phyloP scores from a whole-genome alignment of 2,797 vertebrate genomes.

The Hemitrygon akajei region DNA sequence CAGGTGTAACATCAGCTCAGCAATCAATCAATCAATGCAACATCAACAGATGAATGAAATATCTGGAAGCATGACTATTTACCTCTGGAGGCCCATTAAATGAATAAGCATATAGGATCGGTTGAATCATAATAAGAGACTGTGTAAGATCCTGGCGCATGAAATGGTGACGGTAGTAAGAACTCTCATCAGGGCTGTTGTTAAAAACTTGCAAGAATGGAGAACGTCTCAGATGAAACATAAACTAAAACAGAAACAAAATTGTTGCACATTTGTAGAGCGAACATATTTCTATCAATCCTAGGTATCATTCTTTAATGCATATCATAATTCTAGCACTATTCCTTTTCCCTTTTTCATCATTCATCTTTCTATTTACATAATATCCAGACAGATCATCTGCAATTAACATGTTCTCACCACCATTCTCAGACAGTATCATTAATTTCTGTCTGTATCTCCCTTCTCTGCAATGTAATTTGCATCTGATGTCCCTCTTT shows the following conservation, averaged over 20 bases:
- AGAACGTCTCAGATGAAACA: slow-evolving; percentile 96
- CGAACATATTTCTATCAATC: neutral
- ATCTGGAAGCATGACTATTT: slow-evolving; percentile 38
- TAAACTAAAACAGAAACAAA: slow-evolving; percentile 69
- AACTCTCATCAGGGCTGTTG: slow-evolving; percentile 95
- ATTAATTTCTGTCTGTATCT: too few relatives aligned
- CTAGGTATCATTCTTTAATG: neutral
- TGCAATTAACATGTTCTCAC: too few relatives aligned
- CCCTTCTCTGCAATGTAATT: too few relatives aligned
- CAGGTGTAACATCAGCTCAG: neutral
- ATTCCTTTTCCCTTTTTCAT: too few relatives aligned
- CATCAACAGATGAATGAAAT: neutral
- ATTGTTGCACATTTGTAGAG: neutral
- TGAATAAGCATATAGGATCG: slow-evolving; percentile 89
- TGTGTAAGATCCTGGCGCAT: slow-evolving; percentile 94
- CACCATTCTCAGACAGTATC: too few relatives aligned
- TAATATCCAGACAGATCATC: too few relatives aligned
- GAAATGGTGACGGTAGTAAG: slow-evolving; percentile 91
- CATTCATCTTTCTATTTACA: too few relatives aligned
- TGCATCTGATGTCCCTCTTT: too few relatives aligned
- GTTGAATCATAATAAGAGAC: slow-evolving; percentile 95
- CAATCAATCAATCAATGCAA: neutral
- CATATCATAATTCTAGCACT: too few relatives aligned
- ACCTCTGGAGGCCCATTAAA: slow-evolving; percentile 94
- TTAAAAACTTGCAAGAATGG: slow-evolving; percentile 98